Evolutionary conservation across 2,888 invertebrate genomes (phyloP).

Genomic region (Mermis nigrescens): DNA sequence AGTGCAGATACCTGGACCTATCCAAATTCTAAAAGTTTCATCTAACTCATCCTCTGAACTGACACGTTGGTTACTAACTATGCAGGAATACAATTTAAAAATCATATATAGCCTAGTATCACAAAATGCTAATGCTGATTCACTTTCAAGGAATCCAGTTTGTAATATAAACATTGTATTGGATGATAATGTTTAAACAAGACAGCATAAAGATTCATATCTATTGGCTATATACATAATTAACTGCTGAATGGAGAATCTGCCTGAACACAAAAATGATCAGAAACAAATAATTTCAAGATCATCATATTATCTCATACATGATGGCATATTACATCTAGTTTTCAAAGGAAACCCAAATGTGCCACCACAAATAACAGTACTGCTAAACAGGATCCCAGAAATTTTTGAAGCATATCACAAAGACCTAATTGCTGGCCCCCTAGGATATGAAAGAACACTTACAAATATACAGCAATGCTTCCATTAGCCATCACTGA

Average conservation of each 20-base stretch:
- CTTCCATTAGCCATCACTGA: neutral
- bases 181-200: too few species aligned
- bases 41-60: neutral
- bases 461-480: neutral
- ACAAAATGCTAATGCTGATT: neutral
- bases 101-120: neutral
- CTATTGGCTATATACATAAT: too few species aligned
- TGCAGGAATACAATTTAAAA: constrained; percentile 3
- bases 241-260: too few species aligned
- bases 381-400: neutral
- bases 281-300: neutral
- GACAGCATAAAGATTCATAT: too few species aligned
- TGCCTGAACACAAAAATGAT: too few species aligned
- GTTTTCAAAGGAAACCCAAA: neutral
- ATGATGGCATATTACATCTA: neutral
- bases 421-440: neutral
- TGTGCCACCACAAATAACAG: too few species aligned
- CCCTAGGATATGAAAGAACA: neutral
- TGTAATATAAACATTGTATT: too few species aligned
- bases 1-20: neutral
- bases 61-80: neutral
- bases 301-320: neutral
- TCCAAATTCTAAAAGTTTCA: neutral
- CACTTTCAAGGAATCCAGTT: neutral
- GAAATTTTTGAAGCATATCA: constrained; percentile 5